These are phyloP conservation scores for Agapornis canus DNA, from an alignment of 2,797 vertebrate species.

Conservation along the genomic window DNA sequence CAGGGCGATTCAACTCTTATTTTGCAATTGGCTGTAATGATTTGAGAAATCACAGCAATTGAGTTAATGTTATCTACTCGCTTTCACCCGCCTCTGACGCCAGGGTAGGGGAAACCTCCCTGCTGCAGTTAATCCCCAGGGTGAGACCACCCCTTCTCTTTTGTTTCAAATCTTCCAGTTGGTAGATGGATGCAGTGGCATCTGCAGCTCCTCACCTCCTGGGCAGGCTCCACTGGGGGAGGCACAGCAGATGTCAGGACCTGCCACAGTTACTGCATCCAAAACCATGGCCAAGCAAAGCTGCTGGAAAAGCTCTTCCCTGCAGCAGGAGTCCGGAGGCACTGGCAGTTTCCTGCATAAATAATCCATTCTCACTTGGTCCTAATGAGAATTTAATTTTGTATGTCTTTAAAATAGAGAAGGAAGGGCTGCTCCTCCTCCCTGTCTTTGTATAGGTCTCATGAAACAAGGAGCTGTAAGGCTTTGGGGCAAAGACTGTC, in stretches of 20 bases:
- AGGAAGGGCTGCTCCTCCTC: not conserved
- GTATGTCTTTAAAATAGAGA: rapidly evolving
- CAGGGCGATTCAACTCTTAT: not conserved
- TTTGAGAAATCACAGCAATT: not conserved
- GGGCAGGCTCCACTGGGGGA: not conserved
- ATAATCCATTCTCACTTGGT: not conserved
- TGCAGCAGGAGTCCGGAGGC: not conserved
- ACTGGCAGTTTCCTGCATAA: not conserved
- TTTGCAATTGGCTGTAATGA: not conserved
- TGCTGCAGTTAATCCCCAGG: not conserved
- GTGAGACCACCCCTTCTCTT: constrained; percentile 10
- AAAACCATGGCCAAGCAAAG: not conserved
- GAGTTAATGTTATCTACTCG: not conserved
- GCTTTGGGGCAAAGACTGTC: rapidly evolving
- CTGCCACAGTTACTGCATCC: not conserved
- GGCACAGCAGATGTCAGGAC: not conserved
- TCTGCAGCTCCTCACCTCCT: not conserved
- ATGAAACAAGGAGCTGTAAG: not conserved
- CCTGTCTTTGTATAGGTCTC: rapidly evolving
- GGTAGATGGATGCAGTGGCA: not conserved
- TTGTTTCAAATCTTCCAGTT: not conserved
- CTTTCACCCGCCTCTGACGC: not conserved
- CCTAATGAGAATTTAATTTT: not conserved
- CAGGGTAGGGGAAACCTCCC: not conserved
- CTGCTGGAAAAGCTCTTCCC: not conserved